These are phyloP conservation scores for Gephyroberyx darwinii DNA, from an alignment of 2,797 vertebrate genomes.

Conservation along the genomic window DNA sequence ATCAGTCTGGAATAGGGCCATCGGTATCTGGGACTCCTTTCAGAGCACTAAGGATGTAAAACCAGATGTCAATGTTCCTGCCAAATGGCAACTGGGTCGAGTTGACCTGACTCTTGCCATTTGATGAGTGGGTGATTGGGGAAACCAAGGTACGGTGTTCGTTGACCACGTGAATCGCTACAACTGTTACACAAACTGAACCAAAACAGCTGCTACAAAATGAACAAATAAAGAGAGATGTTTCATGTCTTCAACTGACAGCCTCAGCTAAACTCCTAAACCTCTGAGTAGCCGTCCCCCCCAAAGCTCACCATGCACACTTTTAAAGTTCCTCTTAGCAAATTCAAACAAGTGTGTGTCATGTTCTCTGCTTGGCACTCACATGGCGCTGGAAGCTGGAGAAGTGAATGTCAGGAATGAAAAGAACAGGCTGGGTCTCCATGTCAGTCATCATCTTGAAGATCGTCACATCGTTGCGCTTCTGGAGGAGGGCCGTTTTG, in stretches of 20 bases:
- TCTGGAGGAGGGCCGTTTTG: conserved; percentile 91
- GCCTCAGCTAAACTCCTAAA: no score
- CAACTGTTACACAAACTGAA: no score
- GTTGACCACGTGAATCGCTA: conserved; percentile 37
- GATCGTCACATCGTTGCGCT: conserved; percentile 91
- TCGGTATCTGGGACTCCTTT: conserved; percentile 54
- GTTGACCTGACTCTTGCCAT: conserved; percentile 57
- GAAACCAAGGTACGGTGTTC: conserved; percentile 52
- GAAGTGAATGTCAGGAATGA: conserved; percentile 97
- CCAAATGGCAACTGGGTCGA: conserved; percentile 69
- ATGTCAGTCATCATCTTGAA: conserved; percentile 94
- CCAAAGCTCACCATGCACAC: no score
- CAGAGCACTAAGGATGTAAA: conserved; percentile 59
- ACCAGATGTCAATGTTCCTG: conserved; percentile 70
- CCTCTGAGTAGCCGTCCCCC: no score
- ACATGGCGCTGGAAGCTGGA: conserved; percentile 94
- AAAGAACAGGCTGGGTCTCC: conserved; percentile 96
- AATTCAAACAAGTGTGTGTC: background rate
- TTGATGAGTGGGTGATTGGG: conserved; percentile 44
- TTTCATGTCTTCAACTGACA: no score
- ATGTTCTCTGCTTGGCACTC: conserved; percentile 66
- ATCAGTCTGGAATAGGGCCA: conserved; percentile 59
- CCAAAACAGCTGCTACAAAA: no score
- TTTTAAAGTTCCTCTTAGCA: no score
- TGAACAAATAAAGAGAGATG: no score